A percentile compares a stretch with the other conserved stretches of the same genome.
Evolutionary conservation across 2,888 invertebrate genomes (phyloP).

Genomic region (Heteromyza rotundicornis): DNA sequence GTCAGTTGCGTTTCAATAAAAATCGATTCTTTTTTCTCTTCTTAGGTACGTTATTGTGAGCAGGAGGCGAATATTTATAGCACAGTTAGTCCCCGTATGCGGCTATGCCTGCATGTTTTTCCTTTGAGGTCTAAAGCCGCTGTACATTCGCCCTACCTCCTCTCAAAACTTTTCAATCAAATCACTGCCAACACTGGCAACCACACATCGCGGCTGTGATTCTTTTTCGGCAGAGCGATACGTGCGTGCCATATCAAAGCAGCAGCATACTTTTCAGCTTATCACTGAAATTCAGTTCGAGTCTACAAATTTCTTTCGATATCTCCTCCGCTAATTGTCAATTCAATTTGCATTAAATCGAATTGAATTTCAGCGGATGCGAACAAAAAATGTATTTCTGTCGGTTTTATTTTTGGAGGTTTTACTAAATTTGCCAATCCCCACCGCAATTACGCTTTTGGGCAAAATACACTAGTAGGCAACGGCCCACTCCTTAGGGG

Average conservation of each 20-base stretch:
- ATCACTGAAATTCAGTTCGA: neutral
- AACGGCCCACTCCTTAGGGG: no score
- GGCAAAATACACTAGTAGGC: no score
- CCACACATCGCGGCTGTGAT: slow-evolving; percentile 14
- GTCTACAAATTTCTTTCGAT: no score
- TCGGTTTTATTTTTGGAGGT: no score
- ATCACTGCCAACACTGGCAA: slow-evolving; percentile 26
- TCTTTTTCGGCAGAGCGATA: slow-evolving; percentile 3
- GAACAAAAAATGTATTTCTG: no score
- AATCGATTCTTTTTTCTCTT: neutral
- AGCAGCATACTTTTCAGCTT: slow-evolving; percentile 11
- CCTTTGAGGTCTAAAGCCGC: neutral
- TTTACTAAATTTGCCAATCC: neutral
- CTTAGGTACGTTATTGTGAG: neutral
- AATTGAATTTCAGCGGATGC: slow-evolving; percentile 11
- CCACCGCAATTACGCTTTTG: neutral
- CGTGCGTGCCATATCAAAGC: slow-evolving; percentile 25
- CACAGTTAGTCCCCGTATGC: no score
- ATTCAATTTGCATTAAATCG: slow-evolving; percentile 16
- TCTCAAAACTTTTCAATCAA: no score
- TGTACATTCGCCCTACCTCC: no score
- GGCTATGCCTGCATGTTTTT: no score
- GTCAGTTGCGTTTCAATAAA: no score
- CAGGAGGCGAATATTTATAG: no score
- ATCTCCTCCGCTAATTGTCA: slow-evolving; percentile 21